phyloP scores from a whole-genome alignment of 2,888 invertebrate species.

The Philereme transversata region DNA sequence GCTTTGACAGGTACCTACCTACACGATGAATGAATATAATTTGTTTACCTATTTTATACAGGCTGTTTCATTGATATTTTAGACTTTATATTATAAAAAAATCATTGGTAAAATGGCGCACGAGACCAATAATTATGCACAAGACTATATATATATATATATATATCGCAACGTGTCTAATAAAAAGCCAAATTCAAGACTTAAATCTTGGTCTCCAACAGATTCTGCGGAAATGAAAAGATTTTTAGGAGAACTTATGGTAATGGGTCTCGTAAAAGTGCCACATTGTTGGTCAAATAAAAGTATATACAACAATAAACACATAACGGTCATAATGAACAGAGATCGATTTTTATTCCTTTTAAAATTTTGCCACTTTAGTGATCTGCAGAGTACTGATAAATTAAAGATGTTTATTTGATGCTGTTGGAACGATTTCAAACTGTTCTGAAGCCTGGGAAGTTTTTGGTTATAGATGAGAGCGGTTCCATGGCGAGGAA shows the following conservation, averaged over 20 bases:
- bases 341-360: background rate
- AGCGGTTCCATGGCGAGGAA: conserved; percentile 1
- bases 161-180: too few relatives aligned
- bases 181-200: background rate
- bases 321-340: background rate
- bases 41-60: too few relatives aligned
- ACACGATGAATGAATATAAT: too few relatives aligned
- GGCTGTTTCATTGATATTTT: too few relatives aligned
- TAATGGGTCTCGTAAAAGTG: background rate
- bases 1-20: too few relatives aligned
- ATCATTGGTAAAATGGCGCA: too few relatives aligned
- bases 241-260: background rate
- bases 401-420: background rate
- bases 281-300: conserved; percentile 2
- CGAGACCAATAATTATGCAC: too few relatives aligned
- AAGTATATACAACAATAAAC: background rate
- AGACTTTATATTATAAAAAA: too few relatives aligned
- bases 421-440: background rate
- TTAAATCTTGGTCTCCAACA: background rate
- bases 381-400: background rate
- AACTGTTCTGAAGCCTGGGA: background rate
- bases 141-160: too few relatives aligned
- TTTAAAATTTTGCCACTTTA: conserved; percentile 4
- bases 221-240: background rate
- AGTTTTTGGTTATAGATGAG: background rate